Conservation (phyloP, 2,113 vertebrate species). For the Corydoras sp. region DNA sequence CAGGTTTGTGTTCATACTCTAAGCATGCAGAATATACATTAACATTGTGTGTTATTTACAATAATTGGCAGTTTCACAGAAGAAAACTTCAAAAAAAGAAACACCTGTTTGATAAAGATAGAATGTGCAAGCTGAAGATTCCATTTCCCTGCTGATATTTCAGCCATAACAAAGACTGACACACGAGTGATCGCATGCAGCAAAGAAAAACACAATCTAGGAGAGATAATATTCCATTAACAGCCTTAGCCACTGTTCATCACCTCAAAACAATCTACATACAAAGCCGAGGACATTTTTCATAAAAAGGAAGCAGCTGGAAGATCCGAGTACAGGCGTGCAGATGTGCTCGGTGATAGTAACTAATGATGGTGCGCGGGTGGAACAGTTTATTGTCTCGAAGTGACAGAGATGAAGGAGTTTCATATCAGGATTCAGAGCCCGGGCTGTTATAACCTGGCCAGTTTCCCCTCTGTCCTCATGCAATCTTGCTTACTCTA, state of each 20-base stretch:
- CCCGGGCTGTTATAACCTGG: too few species aligned
- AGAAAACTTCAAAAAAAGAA: too few species aligned
- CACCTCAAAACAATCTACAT: not conserved
- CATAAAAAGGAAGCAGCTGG: not conserved
- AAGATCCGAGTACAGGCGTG: not conserved
- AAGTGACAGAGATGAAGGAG: not conserved
- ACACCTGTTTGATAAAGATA: too few species aligned
- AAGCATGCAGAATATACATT: too few species aligned
- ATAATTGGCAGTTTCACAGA: too few species aligned
- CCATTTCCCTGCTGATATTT: not conserved
- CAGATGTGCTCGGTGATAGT: not conserved
- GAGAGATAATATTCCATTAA: not conserved
- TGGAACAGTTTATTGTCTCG: not conserved
- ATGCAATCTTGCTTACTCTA: too few species aligned
- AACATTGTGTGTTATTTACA: too few species aligned
- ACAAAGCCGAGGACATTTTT: not conserved
- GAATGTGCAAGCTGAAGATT: too few species aligned
- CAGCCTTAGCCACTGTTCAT: not conserved
- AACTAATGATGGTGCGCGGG: not conserved
- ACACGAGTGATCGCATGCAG: not conserved
- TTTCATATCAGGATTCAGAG: not conserved
- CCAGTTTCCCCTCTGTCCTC: too few species aligned
- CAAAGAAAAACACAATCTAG: not conserved
- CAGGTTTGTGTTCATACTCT: too few species aligned
- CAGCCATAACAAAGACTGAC: not conserved